Evolutionary conservation across 2,113 vertebrate species (phyloP).

Genomic region (Sterna hirundo): DNA sequence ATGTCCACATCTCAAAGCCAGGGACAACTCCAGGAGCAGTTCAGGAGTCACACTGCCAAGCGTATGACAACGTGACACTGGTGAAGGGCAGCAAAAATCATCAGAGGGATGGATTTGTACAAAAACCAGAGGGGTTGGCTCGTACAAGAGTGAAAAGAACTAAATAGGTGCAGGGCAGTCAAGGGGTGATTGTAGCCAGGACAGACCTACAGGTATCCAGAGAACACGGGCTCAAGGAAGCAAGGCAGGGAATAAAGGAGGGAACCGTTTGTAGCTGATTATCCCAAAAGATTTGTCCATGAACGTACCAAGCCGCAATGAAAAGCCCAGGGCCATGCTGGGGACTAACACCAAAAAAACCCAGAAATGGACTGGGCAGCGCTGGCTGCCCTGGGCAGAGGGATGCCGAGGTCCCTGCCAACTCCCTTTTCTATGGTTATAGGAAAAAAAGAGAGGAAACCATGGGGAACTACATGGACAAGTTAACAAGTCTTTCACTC

Average conservation of each 20-base stretch:
- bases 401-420: neutral
- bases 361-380: neutral
- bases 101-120: neutral
- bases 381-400: neutral
- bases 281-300: neutral
- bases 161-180: neutral
- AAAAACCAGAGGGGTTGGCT: neutral
- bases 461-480: neutral
- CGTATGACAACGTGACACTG: rapidly evolving
- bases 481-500: neutral
- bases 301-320: neutral
- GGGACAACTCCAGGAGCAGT: neutral
- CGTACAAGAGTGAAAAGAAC: neutral
- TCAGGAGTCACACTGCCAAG: neutral
- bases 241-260: neutral
- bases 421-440: neutral
- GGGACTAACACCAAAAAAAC: neutral
- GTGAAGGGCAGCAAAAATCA: neutral
- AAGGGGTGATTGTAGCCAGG: neutral
- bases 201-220: neutral
- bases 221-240: neutral
- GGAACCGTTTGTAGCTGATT: neutral
- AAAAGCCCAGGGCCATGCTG: neutral
- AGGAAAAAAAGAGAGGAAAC: neutral
- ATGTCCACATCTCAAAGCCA: neutral